These are phyloP conservation scores for Cyanocitta stelleri DNA, from an alignment of 2,113 vertebrate species.

Conservation along the genomic window DNA sequence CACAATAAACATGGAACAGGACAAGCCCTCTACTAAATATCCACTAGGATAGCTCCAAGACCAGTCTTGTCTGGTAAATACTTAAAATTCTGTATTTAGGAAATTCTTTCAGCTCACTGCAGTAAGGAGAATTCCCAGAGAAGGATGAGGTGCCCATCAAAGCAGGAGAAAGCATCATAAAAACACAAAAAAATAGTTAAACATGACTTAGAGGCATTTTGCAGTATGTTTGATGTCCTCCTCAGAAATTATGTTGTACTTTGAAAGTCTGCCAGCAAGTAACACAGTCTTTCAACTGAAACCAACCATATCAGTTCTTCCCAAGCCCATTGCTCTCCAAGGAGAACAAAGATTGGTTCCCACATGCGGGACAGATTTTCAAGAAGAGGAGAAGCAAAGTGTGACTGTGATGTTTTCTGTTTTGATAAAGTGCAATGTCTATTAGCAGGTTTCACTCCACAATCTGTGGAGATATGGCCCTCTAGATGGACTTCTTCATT, in stretches of 20 bases:
- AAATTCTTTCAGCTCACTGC: not conserved
- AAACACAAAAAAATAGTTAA: not conserved
- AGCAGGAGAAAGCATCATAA: not conserved
- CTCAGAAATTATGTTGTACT: not conserved
- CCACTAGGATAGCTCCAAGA: not conserved
- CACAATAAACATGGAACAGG: not conserved
- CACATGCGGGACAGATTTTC: not conserved
- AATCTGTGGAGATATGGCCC: rapidly evolving
- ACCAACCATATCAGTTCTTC: not conserved
- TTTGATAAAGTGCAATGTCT: not conserved
- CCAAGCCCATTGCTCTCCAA: not conserved
- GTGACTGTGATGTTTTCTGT: not conserved
- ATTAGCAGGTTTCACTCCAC: not conserved
- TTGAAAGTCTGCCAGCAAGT: not conserved
- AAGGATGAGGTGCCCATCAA: not conserved
- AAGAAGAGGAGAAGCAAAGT: not conserved
- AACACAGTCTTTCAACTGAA: not conserved
- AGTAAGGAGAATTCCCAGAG: not conserved
- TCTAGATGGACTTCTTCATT: not conserved
- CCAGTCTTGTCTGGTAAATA: not conserved
- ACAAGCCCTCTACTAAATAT: not conserved
- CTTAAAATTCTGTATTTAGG: not conserved
- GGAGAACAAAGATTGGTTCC: not conserved
- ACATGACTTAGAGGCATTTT: not conserved
- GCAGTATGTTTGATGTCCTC: not conserved